Evolutionary conservation across 2,113 vertebrate genomes (phyloP).

Genomic region (Zosterops pallidus): DNA sequence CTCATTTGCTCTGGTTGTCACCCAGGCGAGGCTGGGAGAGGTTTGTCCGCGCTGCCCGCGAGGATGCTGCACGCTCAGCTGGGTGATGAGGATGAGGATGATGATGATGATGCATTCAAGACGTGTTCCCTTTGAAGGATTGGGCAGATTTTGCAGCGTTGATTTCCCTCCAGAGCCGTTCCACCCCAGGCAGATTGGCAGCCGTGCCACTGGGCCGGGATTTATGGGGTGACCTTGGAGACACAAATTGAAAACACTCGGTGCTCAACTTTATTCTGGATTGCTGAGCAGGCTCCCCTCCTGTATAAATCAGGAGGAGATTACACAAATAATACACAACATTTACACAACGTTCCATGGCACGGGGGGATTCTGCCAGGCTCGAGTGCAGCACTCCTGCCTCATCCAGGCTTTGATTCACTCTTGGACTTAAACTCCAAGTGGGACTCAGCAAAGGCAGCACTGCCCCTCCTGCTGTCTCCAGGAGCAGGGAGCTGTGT

Average conservation of each 20-base stretch:
- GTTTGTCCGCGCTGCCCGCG: background rate
- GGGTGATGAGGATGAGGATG: background rate
- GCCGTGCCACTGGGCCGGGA: conserved; percentile 42
- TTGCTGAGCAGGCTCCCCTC: background rate
- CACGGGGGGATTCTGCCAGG: background rate
- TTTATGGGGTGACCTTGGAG: conserved; percentile 68
- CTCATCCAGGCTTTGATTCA: background rate
- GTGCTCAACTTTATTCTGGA: conserved; percentile 8
- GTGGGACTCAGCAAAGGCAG: background rate
- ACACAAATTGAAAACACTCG: conserved; percentile 38
- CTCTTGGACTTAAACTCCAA: background rate
- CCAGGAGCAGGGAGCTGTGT: fast-evolving
- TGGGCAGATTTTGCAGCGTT: conserved; percentile 41
- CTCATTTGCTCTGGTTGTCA: background rate
- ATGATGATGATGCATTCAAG: conserved; percentile 49
- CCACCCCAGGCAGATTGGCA: conserved; percentile 47
- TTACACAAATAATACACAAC: conserved; percentile 41
- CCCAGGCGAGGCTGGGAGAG: background rate
- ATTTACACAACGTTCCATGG: background rate
- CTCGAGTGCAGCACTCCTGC: background rate
- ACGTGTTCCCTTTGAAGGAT: conserved; percentile 41
- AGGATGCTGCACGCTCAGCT: background rate
- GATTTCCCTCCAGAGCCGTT: conserved; percentile 73
- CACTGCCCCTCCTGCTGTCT: background rate
- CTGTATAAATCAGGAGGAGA: conserved; percentile 53